phyloP scores from a whole-genome alignment of 2,797 vertebrate species.

The Diglossa cyanea region DNA sequence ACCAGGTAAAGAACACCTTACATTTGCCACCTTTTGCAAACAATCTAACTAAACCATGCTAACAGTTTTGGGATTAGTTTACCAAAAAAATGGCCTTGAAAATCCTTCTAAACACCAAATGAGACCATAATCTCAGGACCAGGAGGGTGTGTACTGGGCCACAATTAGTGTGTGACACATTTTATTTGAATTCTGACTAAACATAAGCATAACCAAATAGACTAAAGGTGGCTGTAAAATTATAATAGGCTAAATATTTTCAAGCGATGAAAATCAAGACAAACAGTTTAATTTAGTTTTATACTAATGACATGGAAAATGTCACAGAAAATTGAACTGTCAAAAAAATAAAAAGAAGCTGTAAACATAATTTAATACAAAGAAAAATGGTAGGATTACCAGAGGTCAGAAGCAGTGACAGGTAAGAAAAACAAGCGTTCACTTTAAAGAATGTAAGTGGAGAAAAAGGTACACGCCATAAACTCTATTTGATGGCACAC shows the following conservation, averaged over 20 bases:
- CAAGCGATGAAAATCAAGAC: background rate
- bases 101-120: background rate
- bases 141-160: background rate
- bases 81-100: background rate
- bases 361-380: background rate
- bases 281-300: background rate
- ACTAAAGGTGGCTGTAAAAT: background rate
- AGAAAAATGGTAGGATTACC: background rate
- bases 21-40: background rate
- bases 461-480: background rate
- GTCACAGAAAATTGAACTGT: background rate
- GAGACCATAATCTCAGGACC: background rate
- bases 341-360: background rate
- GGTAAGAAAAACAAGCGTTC: slow-evolving; percentile 3
- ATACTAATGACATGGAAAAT: background rate
- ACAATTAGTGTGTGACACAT: background rate
- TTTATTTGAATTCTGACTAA: background rate
- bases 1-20: background rate
- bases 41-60: background rate
- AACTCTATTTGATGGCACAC: background rate
- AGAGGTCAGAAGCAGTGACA: background rate
- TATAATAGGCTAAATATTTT: background rate
- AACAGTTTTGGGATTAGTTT: background rate
- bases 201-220: background rate
- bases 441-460: slow-evolving; percentile 7